Evolutionary conservation across 1,140 invertebrate genomes (phyloP).

Genomic region (Trinorchestia longiramus): DNA sequence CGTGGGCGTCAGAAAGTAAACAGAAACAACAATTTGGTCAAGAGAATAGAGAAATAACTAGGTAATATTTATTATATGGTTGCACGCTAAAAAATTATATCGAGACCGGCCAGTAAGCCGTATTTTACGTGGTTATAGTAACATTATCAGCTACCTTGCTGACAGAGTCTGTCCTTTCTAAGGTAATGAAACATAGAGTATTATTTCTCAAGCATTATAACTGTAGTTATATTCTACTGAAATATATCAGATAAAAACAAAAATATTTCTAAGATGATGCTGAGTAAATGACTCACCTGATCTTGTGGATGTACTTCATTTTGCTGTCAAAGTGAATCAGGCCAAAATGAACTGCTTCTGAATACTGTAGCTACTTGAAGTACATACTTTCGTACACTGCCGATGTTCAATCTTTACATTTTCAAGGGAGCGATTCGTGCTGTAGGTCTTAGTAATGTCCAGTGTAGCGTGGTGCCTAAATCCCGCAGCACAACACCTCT

Average conservation of each 20-base stretch:
- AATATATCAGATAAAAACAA: too few species aligned
- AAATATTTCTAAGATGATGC: neutral
- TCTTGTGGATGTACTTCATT: constrained; percentile 33
- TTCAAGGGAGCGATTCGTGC: neutral
- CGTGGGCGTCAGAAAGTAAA: too few species aligned
- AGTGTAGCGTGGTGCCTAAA: neutral
- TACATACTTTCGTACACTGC: neutral
- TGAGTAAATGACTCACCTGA: neutral
- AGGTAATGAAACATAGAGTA: too few species aligned
- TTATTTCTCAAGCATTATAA: too few species aligned
- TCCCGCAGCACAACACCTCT: neutral
- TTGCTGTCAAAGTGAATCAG: neutral
- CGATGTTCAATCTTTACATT: neutral
- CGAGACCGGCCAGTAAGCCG: neutral
- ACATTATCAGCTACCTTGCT: too few species aligned
- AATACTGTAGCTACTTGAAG: neutral
- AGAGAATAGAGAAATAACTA: too few species aligned
- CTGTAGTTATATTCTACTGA: too few species aligned
- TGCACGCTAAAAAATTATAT: neutral
- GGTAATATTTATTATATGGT: neutral
- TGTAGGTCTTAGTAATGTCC: neutral
- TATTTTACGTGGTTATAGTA: neutral
- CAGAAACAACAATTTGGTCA: too few species aligned
- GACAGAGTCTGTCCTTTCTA: too few species aligned
- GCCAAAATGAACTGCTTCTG: neutral